A percentile compares a stretch with the other conserved stretches of the same genome.
phyloP scores from a whole-genome alignment of 2,113 vertebrate genomes.

The Ictidomys tridecemlineatus region DNA sequence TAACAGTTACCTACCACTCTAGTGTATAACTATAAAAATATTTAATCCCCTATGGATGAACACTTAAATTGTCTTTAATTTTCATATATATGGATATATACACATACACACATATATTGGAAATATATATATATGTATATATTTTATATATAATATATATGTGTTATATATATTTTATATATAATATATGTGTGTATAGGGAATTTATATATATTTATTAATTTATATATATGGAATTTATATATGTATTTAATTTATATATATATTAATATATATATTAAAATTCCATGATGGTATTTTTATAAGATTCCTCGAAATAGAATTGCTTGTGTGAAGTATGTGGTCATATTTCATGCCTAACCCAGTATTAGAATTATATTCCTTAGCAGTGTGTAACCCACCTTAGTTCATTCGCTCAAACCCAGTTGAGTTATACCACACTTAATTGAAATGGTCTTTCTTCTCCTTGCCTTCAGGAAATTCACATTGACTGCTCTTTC shows the following conservation, averaged over 20 bases:
- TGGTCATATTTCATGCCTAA: background rate
- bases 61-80: background rate
- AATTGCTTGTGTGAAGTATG: background rate
- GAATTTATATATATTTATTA: background rate
- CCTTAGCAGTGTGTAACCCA: background rate
- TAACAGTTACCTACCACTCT: background rate
- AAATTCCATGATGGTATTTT: background rate
- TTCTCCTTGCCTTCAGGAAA: background rate
- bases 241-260: too few relatives aligned
- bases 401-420: background rate
- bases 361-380: background rate
- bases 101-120: too few relatives aligned
- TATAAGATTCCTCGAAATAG: constrained; percentile 8
- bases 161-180: background rate
- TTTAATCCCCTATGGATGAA: background rate
- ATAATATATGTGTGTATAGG: background rate
- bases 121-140: too few relatives aligned
- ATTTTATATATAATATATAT: background rate
- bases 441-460: constrained; percentile 14
- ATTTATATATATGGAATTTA: too few relatives aligned
- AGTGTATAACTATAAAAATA: background rate
- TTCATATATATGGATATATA: background rate
- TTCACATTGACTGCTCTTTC: background rate
- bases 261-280: too few relatives aligned
- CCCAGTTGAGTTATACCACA: background rate